Evolutionary conservation across 2,113 vertebrate species (phyloP).

Genomic region (Fulica atra): DNA sequence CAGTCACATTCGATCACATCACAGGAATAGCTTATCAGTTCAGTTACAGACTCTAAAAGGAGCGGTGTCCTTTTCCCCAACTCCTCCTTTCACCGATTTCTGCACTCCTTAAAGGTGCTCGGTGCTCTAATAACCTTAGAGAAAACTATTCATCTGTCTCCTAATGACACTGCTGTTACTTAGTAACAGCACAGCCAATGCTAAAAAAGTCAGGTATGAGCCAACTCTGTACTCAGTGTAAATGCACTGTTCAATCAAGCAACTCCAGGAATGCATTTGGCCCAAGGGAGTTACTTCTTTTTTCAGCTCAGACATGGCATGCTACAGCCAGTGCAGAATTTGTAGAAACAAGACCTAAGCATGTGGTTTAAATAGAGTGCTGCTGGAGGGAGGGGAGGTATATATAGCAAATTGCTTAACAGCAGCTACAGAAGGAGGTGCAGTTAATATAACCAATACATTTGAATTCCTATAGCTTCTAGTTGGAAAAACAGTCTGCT

Average conservation of each 20-base stretch:
- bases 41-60: slow-evolving; percentile 54
- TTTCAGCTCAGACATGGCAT: slow-evolving; percentile 7
- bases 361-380: slow-evolving; percentile 7
- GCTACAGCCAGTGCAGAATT: slow-evolving; percentile 7
- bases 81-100: slow-evolving; percentile 43
- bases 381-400: not conserved
- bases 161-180: slow-evolving; percentile 43
- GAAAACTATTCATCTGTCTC: slow-evolving; percentile 9
- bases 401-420: not conserved
- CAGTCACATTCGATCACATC: slow-evolving; percentile 67
- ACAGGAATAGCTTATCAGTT: slow-evolving; percentile 41
- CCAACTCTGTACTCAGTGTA: slow-evolving; percentile 6
- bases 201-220: slow-evolving; percentile 50
- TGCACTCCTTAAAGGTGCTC: slow-evolving; percentile 51
- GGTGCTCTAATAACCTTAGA: slow-evolving; percentile 26
- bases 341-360: slow-evolving; percentile 5
- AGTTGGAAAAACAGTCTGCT: not conserved
- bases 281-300: slow-evolving; percentile 29
- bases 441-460: slow-evolving; percentile 11
- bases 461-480: not conserved
- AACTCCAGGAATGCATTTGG: slow-evolving; percentile 38
- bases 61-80: slow-evolving; percentile 18
- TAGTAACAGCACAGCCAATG: slow-evolving; percentile 56
- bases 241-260: slow-evolving; percentile 15
- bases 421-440: not conserved